These are phyloP conservation scores for Phycodurus eques DNA, from an alignment of 2,113 vertebrate genomes.

Conservation along the genomic window DNA sequence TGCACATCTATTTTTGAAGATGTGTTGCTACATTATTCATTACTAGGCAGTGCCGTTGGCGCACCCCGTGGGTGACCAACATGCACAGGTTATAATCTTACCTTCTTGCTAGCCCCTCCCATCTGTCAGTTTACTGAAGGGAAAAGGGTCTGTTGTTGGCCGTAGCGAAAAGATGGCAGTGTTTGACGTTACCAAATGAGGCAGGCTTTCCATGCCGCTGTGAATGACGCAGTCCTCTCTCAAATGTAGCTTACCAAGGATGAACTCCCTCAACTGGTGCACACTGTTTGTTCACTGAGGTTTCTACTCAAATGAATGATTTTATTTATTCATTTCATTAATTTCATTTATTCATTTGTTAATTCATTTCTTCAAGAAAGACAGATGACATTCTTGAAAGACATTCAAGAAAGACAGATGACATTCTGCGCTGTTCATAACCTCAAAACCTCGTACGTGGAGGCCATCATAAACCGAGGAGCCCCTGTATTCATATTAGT, in stretches of 20 bases:
- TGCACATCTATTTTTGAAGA: conserved; percentile 18
- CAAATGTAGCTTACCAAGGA: not conserved
- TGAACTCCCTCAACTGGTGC: not conserved
- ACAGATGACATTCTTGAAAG: not conserved
- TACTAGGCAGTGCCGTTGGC: conserved; percentile 7
- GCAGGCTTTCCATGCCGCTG: not conserved
- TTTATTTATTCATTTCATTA: not conserved
- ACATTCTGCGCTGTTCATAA: not conserved
- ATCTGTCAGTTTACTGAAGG: not conserved
- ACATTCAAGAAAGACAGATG: not conserved
- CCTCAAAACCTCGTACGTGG: not conserved
- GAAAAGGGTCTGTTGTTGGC: conserved; percentile 31
- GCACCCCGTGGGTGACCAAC: conserved; percentile 11
- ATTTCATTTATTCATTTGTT: not conserved
- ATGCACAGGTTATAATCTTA: conserved; percentile 13
- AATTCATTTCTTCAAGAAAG: not conserved
- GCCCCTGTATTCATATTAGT: conserved; percentile 12
- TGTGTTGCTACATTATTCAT: conserved; percentile 26
- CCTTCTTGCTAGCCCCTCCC: not conserved
- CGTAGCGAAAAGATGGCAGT: not conserved
- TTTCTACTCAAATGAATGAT: not conserved
- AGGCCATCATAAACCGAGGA: not conserved
- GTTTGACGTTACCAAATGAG: not conserved
- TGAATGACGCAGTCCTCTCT: not conserved
- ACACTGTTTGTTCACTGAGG: not conserved